Percentiles rank a stretch among this genome's conserved stretches.
Conservation (phyloP, 2,113 vertebrate species). For the Varanus komodoensis region DNA sequence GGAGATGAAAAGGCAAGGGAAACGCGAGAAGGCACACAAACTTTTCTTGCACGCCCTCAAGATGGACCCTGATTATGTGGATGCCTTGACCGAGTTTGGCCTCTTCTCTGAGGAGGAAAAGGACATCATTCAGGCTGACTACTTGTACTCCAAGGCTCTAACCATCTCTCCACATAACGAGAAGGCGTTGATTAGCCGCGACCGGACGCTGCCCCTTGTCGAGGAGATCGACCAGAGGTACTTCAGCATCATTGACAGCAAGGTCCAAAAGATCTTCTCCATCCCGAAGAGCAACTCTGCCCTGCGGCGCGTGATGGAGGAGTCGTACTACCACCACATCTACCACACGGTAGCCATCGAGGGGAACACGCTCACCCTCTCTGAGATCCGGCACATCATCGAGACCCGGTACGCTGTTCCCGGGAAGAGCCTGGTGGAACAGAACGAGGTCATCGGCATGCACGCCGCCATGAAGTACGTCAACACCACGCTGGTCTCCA, state of each 20-base stretch:
- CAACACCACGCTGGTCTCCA: slow-evolving; percentile 89
- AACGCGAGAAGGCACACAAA: slow-evolving; percentile 92
- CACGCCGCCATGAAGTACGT: slow-evolving; percentile 94
- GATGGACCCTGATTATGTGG: slow-evolving; percentile 92
- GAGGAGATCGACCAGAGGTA: slow-evolving; percentile 96
- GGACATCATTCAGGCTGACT: slow-evolving; percentile 94
- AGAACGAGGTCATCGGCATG: slow-evolving; percentile 96
- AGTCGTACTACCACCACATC: slow-evolving; percentile 98
- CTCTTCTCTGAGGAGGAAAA: slow-evolving; percentile 95
- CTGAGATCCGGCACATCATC: slow-evolving; percentile 95
- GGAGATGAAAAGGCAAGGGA: slow-evolving; percentile 95
- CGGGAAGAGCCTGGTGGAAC: slow-evolving; percentile 93
- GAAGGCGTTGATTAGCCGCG: slow-evolving; percentile 89
- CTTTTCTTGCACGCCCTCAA: slow-evolving; percentile 92
- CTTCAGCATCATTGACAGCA: slow-evolving; percentile 94
- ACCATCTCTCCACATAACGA: slow-evolving; percentile 89
- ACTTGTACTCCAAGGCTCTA: slow-evolving; percentile 92
- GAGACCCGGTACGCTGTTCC: slow-evolving; percentile 95
- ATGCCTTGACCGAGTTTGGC: slow-evolving; percentile 92
- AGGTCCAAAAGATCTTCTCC: slow-evolving; percentile 93
- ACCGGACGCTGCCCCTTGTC: slow-evolving; percentile 91
- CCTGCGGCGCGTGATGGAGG: slow-evolving; percentile 93
- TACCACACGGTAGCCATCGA: slow-evolving; percentile 99
- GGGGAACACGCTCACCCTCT: slow-evolving; percentile 94
- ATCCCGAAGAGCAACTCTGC: slow-evolving; percentile 95